phyloP scores from a whole-genome alignment of 2,888 invertebrate genomes.

The Sminthurinus aureus region DNA sequence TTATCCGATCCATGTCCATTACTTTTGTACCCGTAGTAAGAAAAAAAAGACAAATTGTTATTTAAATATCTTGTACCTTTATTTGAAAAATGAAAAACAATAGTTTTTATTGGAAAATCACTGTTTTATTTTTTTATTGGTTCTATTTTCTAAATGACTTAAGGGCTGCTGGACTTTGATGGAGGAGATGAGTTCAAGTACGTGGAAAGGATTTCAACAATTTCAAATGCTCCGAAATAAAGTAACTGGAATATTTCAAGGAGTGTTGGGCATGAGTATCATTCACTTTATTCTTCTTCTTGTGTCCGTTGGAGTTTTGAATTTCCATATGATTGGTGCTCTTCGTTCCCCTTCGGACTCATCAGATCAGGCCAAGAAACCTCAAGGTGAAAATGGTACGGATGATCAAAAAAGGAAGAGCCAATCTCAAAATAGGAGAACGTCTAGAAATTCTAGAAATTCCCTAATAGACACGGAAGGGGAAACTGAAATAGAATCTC shows the following conservation, averaged over 20 bases:
- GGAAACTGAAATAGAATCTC: too few relatives aligned
- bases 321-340: neutral
- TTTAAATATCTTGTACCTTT: too few relatives aligned
- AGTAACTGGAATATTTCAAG: neutral
- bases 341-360: neutral
- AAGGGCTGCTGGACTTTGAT: slow-evolving; percentile 22
- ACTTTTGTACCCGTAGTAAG: slow-evolving; percentile 14
- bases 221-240: neutral
- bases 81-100: neutral
- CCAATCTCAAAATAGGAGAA: too few relatives aligned
- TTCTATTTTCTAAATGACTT: too few relatives aligned
- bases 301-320: neutral
- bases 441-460: too few relatives aligned
- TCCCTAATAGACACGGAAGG: neutral
- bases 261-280: neutral
- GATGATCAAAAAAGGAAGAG: neutral
- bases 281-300: neutral
- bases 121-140: neutral
- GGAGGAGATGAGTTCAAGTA: slow-evolving; percentile 9
- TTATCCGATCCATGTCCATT: neutral
- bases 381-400: too few relatives aligned
- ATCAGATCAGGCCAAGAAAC: too few relatives aligned
- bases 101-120: too few relatives aligned
- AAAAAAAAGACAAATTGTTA: too few relatives aligned
- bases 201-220: slow-evolving; percentile 20